Percentiles rank a stretch among this genome's conserved stretches.
phyloP scores from a whole-genome alignment of 2,113 vertebrate species.

The Addax nasomaculatus region DNA sequence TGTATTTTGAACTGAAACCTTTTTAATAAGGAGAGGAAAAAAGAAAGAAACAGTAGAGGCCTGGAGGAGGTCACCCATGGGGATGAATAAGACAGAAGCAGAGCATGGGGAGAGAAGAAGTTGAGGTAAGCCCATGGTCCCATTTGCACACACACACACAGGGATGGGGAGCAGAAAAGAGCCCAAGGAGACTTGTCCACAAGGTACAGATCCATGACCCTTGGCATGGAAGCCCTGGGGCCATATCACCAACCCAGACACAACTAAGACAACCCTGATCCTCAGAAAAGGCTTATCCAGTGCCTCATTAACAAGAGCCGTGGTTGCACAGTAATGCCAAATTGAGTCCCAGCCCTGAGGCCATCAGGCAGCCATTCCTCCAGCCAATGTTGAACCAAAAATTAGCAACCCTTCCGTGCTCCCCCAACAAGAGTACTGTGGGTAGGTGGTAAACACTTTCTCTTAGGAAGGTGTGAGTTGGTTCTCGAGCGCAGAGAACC shows the following conservation, averaged over 20 bases:
- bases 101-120: background rate
- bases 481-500: background rate
- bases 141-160: background rate
- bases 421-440: background rate
- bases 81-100: background rate
- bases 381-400: background rate
- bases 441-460: background rate
- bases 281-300: background rate
- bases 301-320: background rate
- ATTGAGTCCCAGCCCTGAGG: background rate
- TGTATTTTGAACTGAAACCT: background rate
- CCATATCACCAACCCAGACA: background rate
- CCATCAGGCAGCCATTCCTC: background rate
- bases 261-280: background rate
- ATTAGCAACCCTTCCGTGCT: background rate
- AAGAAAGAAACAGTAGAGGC: background rate
- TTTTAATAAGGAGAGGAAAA: constrained; percentile 25
- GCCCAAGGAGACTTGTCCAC: background rate
- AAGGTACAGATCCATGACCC: background rate
- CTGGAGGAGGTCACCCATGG: background rate
- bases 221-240: background rate
- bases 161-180: background rate
- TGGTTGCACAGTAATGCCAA: background rate
- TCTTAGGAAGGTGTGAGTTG: background rate
- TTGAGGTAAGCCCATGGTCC: background rate